Evolutionary conservation across 2,888 invertebrate genomes (phyloP).

Genomic region (Harpagoxenus sublaevis): DNA sequence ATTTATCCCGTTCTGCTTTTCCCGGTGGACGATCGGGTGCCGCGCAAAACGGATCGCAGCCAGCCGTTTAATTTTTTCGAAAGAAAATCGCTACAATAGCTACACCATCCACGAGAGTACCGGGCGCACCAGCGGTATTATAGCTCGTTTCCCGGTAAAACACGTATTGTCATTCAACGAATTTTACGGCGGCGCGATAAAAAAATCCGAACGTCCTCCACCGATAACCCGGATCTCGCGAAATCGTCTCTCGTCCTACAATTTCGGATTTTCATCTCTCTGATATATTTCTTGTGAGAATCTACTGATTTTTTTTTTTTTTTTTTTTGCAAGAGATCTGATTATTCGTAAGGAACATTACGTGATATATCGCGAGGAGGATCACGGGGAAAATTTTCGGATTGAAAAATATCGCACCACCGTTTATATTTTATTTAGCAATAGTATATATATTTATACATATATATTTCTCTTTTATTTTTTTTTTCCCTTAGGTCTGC

Average conservation of each 20-base stretch:
- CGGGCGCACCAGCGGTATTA: constrained; percentile 60
- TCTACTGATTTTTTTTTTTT: not conserved
- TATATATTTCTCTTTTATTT: constrained; percentile 41
- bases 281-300: constrained; percentile 51
- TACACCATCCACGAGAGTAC: constrained; percentile 48
- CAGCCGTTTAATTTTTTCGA: constrained; percentile 41
- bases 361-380: not conserved
- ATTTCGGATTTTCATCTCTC: not conserved
- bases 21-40: constrained; percentile 41
- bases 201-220: constrained; percentile 27
- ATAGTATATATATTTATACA: constrained; percentile 51
- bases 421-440: constrained; percentile 70
- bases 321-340: not conserved
- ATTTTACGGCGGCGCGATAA: constrained; percentile 66
- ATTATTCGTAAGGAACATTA: not conserved
- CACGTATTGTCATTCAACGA: constrained; percentile 84
- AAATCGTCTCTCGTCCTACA: not conserved
- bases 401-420: constrained; percentile 26
- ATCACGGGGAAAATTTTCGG: not conserved
- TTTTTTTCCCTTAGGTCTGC: constrained; percentile 51
- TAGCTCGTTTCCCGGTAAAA: constrained; percentile 71
- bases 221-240: not conserved
- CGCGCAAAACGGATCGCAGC: constrained; percentile 58
- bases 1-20: constrained; percentile 32
- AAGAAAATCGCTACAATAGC: constrained; percentile 67